Evolutionary conservation across 2,888 invertebrate genomes (phyloP).

Genomic region (Pristionchus arcanus): DNA sequence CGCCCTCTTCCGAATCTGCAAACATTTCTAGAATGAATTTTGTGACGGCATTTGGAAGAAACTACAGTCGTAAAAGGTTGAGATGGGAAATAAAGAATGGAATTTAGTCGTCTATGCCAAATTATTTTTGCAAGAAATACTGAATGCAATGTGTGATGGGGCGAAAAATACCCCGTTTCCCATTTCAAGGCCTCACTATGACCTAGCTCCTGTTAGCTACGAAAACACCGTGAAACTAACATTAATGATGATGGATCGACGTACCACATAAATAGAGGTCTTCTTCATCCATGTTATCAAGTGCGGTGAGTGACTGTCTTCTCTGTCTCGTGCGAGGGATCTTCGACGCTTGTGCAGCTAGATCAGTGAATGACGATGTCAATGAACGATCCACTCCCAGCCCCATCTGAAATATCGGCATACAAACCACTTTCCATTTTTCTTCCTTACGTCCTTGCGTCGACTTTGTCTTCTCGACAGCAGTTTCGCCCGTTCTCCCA

Average conservation of each 20-base stretch:
- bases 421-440: neutral
- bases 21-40: no score
- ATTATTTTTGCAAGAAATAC: neutral
- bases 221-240: neutral
- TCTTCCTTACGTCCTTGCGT: conserved; percentile 35
- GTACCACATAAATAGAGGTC: conserved; percentile 51
- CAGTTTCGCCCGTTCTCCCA: conserved; percentile 58
- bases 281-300: conserved; percentile 55
- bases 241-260: neutral
- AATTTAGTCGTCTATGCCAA: no score
- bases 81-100: no score
- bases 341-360: conserved; percentile 78
- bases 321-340: conserved; percentile 61
- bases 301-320: conserved; percentile 32
- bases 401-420: conserved; percentile 28
- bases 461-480: conserved; percentile 54
- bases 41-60: no score
- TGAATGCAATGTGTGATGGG: neutral
- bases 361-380: conserved; percentile 77
- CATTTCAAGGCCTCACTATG: no score
- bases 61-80: neutral
- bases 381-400: conserved; percentile 55
- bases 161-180: no score
- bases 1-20: conserved; percentile 55
- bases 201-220: neutral